Evolutionary conservation across 2,113 vertebrate species (phyloP).

Genomic region (Herpetotheres cachinnans): DNA sequence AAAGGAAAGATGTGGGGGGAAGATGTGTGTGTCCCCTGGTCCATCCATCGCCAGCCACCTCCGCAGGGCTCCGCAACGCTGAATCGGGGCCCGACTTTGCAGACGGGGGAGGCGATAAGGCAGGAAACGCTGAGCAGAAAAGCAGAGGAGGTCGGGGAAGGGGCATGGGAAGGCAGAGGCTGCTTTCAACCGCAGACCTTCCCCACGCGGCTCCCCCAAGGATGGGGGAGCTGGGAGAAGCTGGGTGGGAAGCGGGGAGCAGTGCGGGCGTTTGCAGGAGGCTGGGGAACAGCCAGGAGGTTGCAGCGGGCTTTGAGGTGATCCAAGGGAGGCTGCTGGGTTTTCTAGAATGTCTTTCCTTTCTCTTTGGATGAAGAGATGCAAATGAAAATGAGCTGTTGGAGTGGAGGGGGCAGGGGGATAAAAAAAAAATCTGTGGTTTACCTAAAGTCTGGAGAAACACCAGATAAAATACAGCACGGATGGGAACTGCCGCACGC

Average conservation of each 20-base stretch:
- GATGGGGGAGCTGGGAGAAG: not conserved
- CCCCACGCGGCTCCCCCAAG: rapidly evolving
- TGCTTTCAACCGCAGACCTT: not conserved
- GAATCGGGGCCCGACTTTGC: not conserved
- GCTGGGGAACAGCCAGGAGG: not conserved
- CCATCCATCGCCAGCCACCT: not conserved
- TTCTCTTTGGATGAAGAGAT: not conserved
- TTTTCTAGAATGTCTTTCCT: not conserved
- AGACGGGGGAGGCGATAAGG: not conserved
- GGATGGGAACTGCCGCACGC: rapidly evolving
- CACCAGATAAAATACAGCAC: not conserved
- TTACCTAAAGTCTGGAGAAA: not conserved
- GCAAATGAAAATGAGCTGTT: not conserved
- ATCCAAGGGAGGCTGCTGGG: not conserved
- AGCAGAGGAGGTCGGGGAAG: not conserved
- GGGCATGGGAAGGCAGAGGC: slow-evolving; percentile 42
- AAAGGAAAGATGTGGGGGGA: not conserved
- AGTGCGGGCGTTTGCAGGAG: not conserved
- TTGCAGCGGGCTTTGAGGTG: rapidly evolving
- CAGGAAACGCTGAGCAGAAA: not conserved
- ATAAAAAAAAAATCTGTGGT: not conserved
- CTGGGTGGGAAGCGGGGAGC: not conserved
- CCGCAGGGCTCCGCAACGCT: not conserved
- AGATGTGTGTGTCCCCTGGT: rapidly evolving
- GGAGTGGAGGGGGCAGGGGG: not conserved